Evolutionary conservation across 2,797 vertebrate species (phyloP).

Genomic region (Microctenopoma stevenorrisi): DNA sequence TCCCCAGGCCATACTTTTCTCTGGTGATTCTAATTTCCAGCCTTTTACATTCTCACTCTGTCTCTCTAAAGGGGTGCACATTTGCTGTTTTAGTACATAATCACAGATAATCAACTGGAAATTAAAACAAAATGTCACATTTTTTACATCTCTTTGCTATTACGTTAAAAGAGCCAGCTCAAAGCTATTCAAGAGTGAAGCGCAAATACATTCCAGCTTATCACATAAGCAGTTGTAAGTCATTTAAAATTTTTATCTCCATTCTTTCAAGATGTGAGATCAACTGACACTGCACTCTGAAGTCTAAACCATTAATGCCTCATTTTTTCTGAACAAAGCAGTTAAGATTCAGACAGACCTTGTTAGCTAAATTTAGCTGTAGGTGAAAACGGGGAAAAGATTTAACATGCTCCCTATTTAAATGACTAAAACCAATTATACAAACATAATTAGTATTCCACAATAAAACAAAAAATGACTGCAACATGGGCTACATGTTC

Average conservation of each 20-base stretch:
- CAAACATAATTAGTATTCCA: constrained; percentile 71
- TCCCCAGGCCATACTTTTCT: constrained; percentile 84
- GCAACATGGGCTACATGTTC: constrained; percentile 28
- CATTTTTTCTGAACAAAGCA: constrained; percentile 61
- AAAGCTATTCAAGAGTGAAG: constrained; percentile 51
- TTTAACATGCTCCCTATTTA: constrained; percentile 69
- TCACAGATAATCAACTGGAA: constrained; percentile 80
- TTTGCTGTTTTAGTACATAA: constrained; percentile 75
- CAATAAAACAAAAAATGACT: constrained; percentile 46
- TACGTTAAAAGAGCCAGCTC: constrained; percentile 51
- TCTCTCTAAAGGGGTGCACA: constrained; percentile 64
- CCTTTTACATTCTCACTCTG: constrained; percentile 63
- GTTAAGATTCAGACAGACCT: constrained; percentile 64
- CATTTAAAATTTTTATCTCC: constrained; percentile 66
- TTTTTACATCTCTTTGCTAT: constrained; percentile 46
- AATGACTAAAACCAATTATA: constrained; percentile 71
- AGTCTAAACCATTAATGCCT: constrained; percentile 62
- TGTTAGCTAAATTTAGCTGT: constrained; percentile 70
- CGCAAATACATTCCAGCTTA: constrained; percentile 68
- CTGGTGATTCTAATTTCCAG: constrained; percentile 74
- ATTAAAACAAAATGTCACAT: constrained; percentile 78
- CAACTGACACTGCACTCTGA: constrained; percentile 61
- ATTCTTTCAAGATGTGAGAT: constrained; percentile 70
- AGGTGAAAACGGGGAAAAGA: constrained; percentile 61
- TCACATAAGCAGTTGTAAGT: constrained; percentile 59